phyloP scores from a whole-genome alignment of 2,797 vertebrate species.

The Poecile montanus region DNA sequence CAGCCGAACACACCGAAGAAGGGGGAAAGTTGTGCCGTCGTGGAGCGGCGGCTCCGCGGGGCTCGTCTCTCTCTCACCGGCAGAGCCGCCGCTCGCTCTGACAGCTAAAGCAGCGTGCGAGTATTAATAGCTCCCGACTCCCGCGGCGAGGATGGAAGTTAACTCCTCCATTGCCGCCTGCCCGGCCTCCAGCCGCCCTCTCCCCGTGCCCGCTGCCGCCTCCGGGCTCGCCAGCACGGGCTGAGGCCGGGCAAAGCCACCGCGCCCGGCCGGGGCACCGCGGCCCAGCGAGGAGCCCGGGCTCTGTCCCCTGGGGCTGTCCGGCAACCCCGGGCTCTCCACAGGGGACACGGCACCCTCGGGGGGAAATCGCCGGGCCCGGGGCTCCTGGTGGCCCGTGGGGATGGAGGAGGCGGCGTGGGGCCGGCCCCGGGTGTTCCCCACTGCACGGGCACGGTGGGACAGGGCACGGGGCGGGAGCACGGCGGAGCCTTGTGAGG shows the following conservation, averaged over 20 bases:
- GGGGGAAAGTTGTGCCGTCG: conserved; percentile 62
- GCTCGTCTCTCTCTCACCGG: background rate
- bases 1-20: background rate
- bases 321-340: background rate
- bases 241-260: background rate
- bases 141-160: conserved; percentile 70
- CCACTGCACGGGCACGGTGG: rapidly evolving
- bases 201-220: background rate
- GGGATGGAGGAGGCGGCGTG: background rate
- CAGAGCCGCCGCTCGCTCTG: conserved; percentile 67
- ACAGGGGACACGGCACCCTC: rapidly evolving
- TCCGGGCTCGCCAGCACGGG: rapidly evolving
- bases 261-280: rapidly evolving
- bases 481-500: background rate
- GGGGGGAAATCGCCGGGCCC: background rate
- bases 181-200: background rate
- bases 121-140: conserved; percentile 84
- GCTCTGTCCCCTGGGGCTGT: background rate
- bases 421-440: background rate
- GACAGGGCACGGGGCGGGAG: background rate
- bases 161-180: conserved; percentile 73
- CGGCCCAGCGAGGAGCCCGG: rapidly evolving
- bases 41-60: background rate
- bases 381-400: too few relatives aligned
- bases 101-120: conserved; percentile 70